phyloP scores from a whole-genome alignment of 1,140 invertebrate species.

The Platyscapa corneri region DNA sequence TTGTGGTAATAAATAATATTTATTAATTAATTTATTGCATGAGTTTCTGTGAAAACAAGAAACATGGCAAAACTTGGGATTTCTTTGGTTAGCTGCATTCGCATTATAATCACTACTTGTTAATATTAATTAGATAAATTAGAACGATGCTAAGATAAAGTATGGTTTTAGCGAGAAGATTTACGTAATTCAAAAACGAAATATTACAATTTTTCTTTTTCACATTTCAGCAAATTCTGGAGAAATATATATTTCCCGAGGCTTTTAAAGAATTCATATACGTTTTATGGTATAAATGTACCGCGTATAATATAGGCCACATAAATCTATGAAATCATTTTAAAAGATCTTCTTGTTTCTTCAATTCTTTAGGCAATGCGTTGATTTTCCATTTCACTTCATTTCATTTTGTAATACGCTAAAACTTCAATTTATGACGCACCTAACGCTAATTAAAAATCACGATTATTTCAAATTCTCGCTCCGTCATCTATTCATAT shows the following conservation, averaged over 20 bases:
- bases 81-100: no score
- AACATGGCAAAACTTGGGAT: not conserved
- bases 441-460: no score
- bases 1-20: constrained; percentile 2
- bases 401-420: not conserved
- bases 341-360: not conserved
- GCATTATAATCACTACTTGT: no score
- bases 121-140: no score
- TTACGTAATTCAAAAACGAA: no score
- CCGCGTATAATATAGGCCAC: not conserved
- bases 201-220: no score
- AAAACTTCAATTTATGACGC: not conserved
- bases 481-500: not conserved
- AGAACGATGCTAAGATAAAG: no score
- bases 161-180: no score
- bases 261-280: not conserved
- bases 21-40: not conserved
- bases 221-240: no score
- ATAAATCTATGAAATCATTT: not conserved
- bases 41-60: not conserved
- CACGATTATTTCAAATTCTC: not conserved
- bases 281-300: not conserved
- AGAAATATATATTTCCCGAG: not conserved
- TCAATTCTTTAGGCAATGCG: no score
- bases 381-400: not conserved